These are phyloP conservation scores for Campoplex capitator DNA, from an alignment of 2,888 invertebrate species.

Conservation along the genomic window DNA sequence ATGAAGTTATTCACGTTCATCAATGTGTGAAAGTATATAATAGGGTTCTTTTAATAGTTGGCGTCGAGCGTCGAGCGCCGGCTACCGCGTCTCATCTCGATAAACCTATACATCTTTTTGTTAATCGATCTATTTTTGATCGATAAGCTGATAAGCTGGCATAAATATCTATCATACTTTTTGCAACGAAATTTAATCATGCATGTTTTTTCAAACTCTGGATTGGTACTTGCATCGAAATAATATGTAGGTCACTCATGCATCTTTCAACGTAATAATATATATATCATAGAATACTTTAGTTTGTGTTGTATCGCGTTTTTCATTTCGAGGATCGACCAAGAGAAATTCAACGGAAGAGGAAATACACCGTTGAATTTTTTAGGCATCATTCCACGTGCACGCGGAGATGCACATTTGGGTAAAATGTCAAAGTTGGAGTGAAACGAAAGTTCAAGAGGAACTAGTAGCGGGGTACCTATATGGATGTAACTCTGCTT, in stretches of 20 bases:
- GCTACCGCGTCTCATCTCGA: too few relatives aligned
- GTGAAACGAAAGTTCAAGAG: conserved; percentile 4
- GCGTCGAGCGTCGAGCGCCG: too few relatives aligned
- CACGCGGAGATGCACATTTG: conserved; percentile 17
- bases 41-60: too few relatives aligned
- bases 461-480: not conserved
- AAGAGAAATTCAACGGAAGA: conserved; percentile 29
- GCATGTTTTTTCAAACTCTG: not conserved
- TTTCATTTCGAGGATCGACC: not conserved
- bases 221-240: not conserved
- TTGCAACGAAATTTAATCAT: not conserved
- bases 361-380: conserved; percentile 62
- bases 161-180: not conserved
- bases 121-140: not conserved
- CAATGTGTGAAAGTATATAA: too few relatives aligned
- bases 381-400: conserved; percentile 30
- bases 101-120: too few relatives aligned
- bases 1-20: too few relatives aligned
- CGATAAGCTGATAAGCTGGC: not conserved
- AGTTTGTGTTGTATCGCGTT: not conserved
- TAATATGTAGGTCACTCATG: not conserved
- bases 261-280: not conserved
- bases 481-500: conserved; percentile 42
- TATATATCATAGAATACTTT: not conserved
- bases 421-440: conserved; percentile 20